phyloP scores from a whole-genome alignment of 2,888 invertebrate genomes.

The Bimastos eiseni region DNA sequence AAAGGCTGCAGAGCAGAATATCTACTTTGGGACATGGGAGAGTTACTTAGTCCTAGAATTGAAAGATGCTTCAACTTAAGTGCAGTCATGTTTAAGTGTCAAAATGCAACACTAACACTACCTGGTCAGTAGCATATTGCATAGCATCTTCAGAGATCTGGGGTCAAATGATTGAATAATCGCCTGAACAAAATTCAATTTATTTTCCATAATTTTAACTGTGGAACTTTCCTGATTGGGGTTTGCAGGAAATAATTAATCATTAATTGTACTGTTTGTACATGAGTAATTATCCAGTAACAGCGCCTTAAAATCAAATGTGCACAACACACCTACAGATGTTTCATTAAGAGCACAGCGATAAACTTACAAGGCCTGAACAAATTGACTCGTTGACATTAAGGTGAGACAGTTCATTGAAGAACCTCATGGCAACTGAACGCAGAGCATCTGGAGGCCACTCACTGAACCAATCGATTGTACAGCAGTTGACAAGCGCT shows the following conservation, averaged over 20 bases:
- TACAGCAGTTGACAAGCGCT: conserved; percentile 63
- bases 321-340: not conserved
- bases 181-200: not conserved
- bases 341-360: not conserved
- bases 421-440: conserved; percentile 61
- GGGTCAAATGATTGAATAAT: not conserved
- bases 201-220: not conserved
- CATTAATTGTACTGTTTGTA: not conserved
- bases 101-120: not conserved
- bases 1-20: too few relatives aligned
- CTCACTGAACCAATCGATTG: conserved; percentile 66
- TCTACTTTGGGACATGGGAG: too few relatives aligned
- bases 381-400: conserved; percentile 68
- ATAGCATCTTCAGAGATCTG: not conserved
- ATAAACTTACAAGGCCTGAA: conserved; percentile 54
- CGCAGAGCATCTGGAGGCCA: conserved; percentile 81
- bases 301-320: not conserved
- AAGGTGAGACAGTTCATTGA: conserved; percentile 70
- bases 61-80: not conserved
- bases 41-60: not conserved
- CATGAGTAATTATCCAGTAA: not conserved
- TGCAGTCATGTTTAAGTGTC: not conserved
- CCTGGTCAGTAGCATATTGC: not conserved
- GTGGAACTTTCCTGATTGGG: not conserved
- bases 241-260: not conserved